phyloP scores from a whole-genome alignment of 2,113 vertebrate species.

The Ophiodon elongatus region DNA sequence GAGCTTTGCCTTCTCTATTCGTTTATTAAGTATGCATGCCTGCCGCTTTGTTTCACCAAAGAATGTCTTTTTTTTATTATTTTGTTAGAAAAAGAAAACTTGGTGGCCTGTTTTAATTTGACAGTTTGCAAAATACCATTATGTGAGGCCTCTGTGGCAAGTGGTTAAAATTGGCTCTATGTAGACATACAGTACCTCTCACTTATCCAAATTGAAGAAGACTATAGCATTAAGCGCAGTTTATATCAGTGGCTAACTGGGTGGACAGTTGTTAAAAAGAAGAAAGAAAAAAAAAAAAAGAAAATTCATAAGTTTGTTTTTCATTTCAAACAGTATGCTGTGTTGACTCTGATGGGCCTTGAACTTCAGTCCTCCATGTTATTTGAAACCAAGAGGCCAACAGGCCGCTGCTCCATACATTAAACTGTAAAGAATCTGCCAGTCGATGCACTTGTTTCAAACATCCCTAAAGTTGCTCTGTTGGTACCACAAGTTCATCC shows the following conservation, averaged over 20 bases:
- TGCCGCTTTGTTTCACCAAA: conserved; percentile 76
- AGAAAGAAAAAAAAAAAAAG: too few relatives aligned
- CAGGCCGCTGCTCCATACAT: neutral
- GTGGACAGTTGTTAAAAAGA: neutral
- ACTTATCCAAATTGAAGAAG: neutral
- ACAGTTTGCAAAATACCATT: neutral
- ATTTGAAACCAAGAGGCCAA: conserved; percentile 1
- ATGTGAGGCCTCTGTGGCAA: neutral
- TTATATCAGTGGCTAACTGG: neutral
- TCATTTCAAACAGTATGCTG: neutral
- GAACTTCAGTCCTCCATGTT: neutral
- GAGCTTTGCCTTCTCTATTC: conserved; percentile 40
- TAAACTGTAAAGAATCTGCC: conserved; percentile 7
- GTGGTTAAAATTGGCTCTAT: neutral
- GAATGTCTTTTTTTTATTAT: conserved; percentile 41
- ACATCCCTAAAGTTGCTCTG: neutral
- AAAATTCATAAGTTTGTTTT: neutral
- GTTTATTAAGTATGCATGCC: conserved; percentile 30
- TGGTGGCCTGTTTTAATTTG: conserved; percentile 24
- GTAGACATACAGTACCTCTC: neutral
- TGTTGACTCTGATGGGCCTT: conserved; percentile 10
- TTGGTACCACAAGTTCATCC: neutral
- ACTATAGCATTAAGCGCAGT: neutral
- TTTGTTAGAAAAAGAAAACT: conserved; percentile 1
- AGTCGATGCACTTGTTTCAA: neutral